These are phyloP conservation scores for Cyanocitta stelleri DNA, from an alignment of 2,113 vertebrate species.

Conservation along the genomic window DNA sequence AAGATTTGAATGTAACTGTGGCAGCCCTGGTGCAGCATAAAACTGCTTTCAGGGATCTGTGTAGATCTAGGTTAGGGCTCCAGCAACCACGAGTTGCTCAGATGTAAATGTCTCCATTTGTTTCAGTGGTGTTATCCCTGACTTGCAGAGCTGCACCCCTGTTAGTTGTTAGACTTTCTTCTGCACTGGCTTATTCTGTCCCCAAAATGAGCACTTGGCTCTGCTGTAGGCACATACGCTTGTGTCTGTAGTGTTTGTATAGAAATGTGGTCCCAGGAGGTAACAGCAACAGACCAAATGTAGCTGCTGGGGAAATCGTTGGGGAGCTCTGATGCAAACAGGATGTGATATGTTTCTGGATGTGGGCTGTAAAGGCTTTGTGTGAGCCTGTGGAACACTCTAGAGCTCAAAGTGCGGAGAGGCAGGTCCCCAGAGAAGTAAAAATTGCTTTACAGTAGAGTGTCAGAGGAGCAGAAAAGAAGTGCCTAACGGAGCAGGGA, in stretches of 20 bases:
- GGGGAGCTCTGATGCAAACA: conserved; percentile 25
- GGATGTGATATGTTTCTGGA: conserved; percentile 18
- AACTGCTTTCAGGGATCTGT: background rate
- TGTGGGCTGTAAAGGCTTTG: background rate
- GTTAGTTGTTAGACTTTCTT: background rate
- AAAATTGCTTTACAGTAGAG: background rate
- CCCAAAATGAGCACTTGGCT: background rate
- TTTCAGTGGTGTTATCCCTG: background rate
- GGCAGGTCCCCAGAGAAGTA: background rate
- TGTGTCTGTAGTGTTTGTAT: background rate
- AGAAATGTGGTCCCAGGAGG: background rate
- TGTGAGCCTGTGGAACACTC: background rate
- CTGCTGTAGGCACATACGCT: background rate
- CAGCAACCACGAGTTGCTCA: background rate
- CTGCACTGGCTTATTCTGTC: background rate
- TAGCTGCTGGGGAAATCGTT: background rate
- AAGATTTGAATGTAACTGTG: background rate
- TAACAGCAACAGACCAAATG: background rate
- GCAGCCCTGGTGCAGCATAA: background rate
- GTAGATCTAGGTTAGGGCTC: background rate
- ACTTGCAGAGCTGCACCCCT: background rate
- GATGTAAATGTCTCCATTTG: background rate
- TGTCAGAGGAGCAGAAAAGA: background rate
- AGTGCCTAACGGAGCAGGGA: background rate
- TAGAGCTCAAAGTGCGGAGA: background rate